Evolutionary conservation across 53 echinoderm and acorn worm species (phyloP), one percentile per base, ranked within the genome.

Genomic region (Antedon mediterranea): DNA sequence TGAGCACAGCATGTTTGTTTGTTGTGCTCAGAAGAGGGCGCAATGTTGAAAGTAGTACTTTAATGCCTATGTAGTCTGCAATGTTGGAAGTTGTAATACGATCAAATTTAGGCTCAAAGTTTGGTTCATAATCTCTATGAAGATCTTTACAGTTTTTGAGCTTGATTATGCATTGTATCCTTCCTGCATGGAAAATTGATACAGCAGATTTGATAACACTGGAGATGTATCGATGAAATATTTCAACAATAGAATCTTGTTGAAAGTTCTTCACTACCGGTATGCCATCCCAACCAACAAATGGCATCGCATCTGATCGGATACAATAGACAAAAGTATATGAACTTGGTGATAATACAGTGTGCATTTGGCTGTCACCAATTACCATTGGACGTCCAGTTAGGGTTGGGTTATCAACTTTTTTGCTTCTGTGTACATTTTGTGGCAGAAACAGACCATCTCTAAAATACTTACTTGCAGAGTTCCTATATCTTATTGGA

Each of bases 391-490:
- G 31, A 29, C 33, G 71, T 3, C 85, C 85, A 20, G 81, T 85
- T 31, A 85, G 72, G 34, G 85, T 85, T 27, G 85, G 85, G 29
- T 85, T 85, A 77, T 85, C 85, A 74, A 76, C 80, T 0, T 76
- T 30, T n/a, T n/a, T n/a, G 26, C 33, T 33, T 29, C 79, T 43
- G 14, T n/a, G n/a, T n/a, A n/a, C n/a, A n/a, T n/a, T n/a, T n/a
- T n/a, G n/a, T 81, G 31, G 26, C 57, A n/a, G n/a, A n/a, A n/a
- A n/a, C n/a, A n/a, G n/a, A n/a, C n/a, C n/a, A n/a, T n/a, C n/a
- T n/a, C n/a, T 2, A 28, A 85, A 81, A 77, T 81, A 85, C 13
- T 85, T 72, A 31, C 30, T 42, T 72, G 81, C 81, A 32, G 76
- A 85, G 29, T 71, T 71, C 7, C 30, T 15, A 43, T 85, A 80